Conservation (phyloP, 2,797 vertebrate genomes). For the Trachops cirrhosus region DNA sequence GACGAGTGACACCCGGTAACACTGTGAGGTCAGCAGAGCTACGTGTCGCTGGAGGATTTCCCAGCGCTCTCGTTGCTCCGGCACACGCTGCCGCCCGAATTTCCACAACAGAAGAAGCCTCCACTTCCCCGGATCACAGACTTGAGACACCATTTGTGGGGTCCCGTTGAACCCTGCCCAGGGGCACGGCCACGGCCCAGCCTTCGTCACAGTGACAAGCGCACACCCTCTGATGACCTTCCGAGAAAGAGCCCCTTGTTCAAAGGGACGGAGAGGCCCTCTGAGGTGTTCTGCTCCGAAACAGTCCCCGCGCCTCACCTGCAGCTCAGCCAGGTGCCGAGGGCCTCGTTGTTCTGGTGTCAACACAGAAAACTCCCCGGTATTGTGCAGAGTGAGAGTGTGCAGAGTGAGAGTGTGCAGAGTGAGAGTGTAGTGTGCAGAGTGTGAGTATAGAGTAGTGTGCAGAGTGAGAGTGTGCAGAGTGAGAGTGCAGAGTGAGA, state of each 20-base stretch:
- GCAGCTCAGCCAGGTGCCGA: background rate
- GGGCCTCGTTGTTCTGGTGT: background rate
- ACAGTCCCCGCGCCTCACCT: background rate
- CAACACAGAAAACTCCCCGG: background rate
- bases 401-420: background rate
- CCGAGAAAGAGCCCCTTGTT: rapidly evolving
- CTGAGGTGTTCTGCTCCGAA: background rate
- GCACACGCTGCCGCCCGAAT: background rate
- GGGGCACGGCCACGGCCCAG: rapidly evolving
- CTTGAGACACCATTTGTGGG: rapidly evolving
- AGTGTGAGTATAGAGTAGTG: too few species aligned
- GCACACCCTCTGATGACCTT: rapidly evolving
- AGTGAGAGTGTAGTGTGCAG: too few species aligned
- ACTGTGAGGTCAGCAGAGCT: constrained; percentile 62
- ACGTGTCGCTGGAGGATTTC: constrained; percentile 45
- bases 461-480: background rate
- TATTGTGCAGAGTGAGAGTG: background rate
- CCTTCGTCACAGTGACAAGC: rapidly evolving
- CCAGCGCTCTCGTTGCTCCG: constrained; percentile 3
- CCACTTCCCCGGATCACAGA: background rate
- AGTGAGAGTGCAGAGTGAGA: too few species aligned
- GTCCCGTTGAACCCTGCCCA: rapidly evolving
- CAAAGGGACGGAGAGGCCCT: background rate
- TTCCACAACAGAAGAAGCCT: constrained; percentile 17
- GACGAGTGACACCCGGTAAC: constrained; percentile 53